Conservation (phyloP, 2,888 invertebrate genomes). For the Drosophila quinaria region DNA sequence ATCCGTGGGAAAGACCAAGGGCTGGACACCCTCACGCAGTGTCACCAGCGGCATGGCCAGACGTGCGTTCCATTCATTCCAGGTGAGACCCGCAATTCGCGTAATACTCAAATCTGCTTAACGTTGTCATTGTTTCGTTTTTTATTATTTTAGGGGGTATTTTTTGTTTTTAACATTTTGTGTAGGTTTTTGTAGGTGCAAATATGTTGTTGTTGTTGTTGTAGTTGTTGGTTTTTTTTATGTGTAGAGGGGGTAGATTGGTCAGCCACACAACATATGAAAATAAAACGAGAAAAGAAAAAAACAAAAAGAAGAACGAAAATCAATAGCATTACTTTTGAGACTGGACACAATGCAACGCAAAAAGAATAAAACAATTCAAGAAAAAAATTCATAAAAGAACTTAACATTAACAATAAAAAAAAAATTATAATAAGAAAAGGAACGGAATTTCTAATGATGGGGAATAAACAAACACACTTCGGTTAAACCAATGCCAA, state of each 20-base stretch:
- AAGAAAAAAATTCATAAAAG: conserved; percentile 54
- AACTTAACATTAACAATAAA: conserved; percentile 61
- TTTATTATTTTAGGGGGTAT: conserved; percentile 25
- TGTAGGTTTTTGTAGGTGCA: conserved; percentile 43
- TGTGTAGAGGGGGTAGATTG: conserved; percentile 42
- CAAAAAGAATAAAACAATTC: conserved; percentile 30
- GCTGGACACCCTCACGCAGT: conserved; percentile 87
- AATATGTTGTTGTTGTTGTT: conserved; percentile 39
- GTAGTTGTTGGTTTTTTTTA: conserved; percentile 33
- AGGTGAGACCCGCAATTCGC: conserved; percentile 89
- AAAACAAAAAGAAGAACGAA: conserved; percentile 76
- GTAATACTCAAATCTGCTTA: conserved; percentile 90
- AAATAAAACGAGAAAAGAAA: conserved; percentile 78
- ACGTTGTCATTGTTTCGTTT: conserved; percentile 15
- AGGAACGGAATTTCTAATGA: conserved; percentile 9
- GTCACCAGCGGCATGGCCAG: conserved; percentile 90
- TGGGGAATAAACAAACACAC: background rate
- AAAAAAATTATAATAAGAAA: conserved; percentile 42
- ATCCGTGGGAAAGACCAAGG: conserved; percentile 85
- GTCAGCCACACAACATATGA: conserved; percentile 78
- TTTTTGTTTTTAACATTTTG: conserved; percentile 36
- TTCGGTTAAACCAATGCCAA: conserved; percentile 45
- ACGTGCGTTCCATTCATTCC: conserved; percentile 92
- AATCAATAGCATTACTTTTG: conserved; percentile 79
- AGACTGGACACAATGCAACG: conserved; percentile 69